A percentile compares a stretch with the other conserved stretches of the same genome.
These are phyloP conservation scores for Hephaestus fuliginosus DNA, from an alignment of 2,797 vertebrate species.

Conservation along the genomic window DNA sequence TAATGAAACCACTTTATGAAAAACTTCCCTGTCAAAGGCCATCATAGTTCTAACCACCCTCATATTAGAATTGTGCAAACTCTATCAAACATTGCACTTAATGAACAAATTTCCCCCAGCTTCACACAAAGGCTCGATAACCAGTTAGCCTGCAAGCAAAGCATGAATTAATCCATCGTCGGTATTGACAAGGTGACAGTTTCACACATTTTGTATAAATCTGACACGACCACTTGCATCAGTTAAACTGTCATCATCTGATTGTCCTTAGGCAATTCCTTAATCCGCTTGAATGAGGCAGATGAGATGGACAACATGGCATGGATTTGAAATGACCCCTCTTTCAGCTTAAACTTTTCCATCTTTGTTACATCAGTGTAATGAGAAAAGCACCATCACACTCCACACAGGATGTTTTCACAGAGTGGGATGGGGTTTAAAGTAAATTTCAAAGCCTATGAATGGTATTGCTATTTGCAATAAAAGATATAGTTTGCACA, in stretches of 20 bases:
- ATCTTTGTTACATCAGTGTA: background rate
- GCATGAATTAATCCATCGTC: slow-evolving; percentile 8
- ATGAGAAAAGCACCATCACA: background rate
- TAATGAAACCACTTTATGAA: background rate
- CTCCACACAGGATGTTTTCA: background rate
- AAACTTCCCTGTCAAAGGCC: background rate
- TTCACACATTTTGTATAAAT: slow-evolving; percentile 6
- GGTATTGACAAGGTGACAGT: background rate
- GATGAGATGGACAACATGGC: background rate
- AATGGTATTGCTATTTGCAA: background rate
- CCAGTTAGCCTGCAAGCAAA: slow-evolving; percentile 12
- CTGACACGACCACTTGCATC: background rate
- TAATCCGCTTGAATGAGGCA: background rate
- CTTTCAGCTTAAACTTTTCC: background rate
- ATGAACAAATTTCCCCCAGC: background rate
- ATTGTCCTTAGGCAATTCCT: background rate
- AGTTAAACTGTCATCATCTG: background rate
- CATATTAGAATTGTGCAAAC: background rate
- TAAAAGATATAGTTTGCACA: slow-evolving; percentile 1
- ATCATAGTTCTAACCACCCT: background rate
- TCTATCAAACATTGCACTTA: background rate
- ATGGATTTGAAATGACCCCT: background rate
- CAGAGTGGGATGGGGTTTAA: background rate
- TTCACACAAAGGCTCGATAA: background rate
- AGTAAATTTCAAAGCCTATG: background rate